phyloP scores from a whole-genome alignment of 1,140 invertebrate genomes.

The Piezodorus guildinii region DNA sequence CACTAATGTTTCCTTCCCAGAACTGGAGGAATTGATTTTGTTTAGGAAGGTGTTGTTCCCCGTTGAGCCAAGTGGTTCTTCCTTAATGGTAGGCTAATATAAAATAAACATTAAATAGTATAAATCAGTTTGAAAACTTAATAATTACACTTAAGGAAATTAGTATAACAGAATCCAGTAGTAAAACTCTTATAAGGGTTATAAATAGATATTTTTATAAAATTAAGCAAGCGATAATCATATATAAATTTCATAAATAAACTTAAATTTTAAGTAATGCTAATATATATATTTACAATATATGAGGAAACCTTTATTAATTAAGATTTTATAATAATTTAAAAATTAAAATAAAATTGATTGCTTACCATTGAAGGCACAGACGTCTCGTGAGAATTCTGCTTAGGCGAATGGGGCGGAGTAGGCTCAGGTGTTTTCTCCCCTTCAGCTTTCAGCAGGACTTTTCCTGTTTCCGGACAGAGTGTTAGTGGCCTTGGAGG shows the following conservation, averaged over 20 bases:
- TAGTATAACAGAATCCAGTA: background rate
- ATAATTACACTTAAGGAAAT: background rate
- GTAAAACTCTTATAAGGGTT: no score
- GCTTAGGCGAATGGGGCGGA: slow-evolving; percentile 28
- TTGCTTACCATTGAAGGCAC: no score
- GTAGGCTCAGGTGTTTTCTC: slow-evolving; percentile 36
- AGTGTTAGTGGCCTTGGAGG: slow-evolving; percentile 53
- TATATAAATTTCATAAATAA: no score
- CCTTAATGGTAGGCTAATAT: background rate
- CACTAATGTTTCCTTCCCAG: background rate
- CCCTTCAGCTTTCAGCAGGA: slow-evolving; percentile 52
- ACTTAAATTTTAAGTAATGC: no score
- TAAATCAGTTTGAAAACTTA: background rate
- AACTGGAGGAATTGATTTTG: background rate
- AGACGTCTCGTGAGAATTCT: background rate
- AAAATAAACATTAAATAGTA: background rate
- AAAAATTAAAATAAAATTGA: no score
- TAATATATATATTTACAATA: no score
- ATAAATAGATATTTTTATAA: no score
- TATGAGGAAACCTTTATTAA: no score
- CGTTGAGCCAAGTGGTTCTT: background rate
- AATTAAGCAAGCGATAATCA: no score
- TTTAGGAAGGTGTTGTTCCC: background rate
- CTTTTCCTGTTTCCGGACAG: slow-evolving; percentile 52
- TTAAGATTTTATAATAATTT: no score